Evolutionary conservation across 2,888 invertebrate species (phyloP).

Genomic region (Drosophila prolongata): DNA sequence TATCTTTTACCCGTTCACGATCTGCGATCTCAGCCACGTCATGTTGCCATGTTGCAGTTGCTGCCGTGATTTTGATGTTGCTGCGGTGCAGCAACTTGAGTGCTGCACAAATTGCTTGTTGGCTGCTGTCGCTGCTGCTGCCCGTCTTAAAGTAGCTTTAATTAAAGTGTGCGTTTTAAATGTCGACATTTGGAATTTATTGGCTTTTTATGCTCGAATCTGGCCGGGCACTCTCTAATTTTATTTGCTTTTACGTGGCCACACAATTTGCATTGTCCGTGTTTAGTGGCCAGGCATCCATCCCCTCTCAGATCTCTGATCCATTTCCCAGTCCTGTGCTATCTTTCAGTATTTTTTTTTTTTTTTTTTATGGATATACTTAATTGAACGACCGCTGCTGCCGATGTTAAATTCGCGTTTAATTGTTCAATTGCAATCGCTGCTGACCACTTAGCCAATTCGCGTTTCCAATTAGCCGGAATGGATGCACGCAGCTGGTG

Average conservation of each 20-base stretch:
- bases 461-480: constrained; percentile 32
- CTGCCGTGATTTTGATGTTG: constrained; percentile 4
- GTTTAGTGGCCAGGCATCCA: constrained; percentile 5
- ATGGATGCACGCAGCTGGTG: constrained; percentile 37
- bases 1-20: constrained; percentile 54
- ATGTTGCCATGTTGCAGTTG: constrained; percentile 1
- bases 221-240: constrained; percentile 28
- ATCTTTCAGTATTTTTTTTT: constrained; percentile 1
- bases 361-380: constrained; percentile 16
- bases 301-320: neutral
- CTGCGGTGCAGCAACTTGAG: constrained; percentile 33
- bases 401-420: constrained; percentile 26
- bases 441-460: constrained; percentile 28
- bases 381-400: constrained; percentile 22
- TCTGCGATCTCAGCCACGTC: constrained; percentile 12
- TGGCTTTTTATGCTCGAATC: constrained; percentile 66
- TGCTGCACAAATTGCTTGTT: constrained; percentile 54
- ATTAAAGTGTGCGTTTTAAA: constrained; percentile 79
- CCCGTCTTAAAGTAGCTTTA: constrained; percentile 56
- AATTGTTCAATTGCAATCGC: constrained; percentile 34
- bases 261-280: constrained; percentile 42
- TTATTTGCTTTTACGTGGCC: constrained; percentile 31
- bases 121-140: constrained; percentile 20
- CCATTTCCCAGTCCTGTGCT: constrained; percentile 2
- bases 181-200: constrained; percentile 77